Base-by-base conservation (phyloP, 2,888 invertebrate genomes). In the Ophraella communa region DNA sequence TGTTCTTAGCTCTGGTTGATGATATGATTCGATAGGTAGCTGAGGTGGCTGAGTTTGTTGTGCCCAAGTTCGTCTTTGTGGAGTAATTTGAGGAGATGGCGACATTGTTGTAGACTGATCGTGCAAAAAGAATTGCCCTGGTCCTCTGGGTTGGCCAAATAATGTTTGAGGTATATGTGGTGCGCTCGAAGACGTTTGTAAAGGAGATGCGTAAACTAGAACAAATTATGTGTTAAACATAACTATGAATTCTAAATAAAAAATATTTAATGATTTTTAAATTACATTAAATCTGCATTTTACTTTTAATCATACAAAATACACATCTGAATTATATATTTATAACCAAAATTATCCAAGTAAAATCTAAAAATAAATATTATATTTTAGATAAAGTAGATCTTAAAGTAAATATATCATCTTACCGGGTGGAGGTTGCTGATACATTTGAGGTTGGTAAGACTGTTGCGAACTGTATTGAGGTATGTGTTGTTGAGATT, bases 41-140 rank as follows among this genome's bases (percentile, higher is more conserved):
- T 62, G 67, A 2, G 75, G 75, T n/a, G 74, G 74, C 64, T 75
- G 76, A 11, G 74, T 71, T 61, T 77, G 78, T 58, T 79, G 78
- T 2, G 89, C 88, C 90, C 90, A 90, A 1, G 90, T 91, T 73
- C 90, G 83, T 7, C 90, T 81, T 78, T 87, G 88, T 1, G 69
- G 65, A 11, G 59, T 18, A 17, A 59, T 35, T 27, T 47, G 64
- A 17, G 42, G 33, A 17, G 30, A 24, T 14, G 84, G 83, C 35
- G 85, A 83, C 17, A 58, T 53, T 14, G 58, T 35, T 10, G 42
- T 27, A 14, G 82, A 84, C 68, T 86, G 85, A 76, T 92, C 91
- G 79, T 93, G 92, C 74, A 93, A 84, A 82, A 90, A 93, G 82
- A 92, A 93, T 81, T 91, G 90, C 71, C 87, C 85, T 66, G 87